Evolutionary conservation across 2,113 vertebrate species (phyloP), one percentile per base, ranked within the genome.

Genomic region (Bucco capensis): DNA sequence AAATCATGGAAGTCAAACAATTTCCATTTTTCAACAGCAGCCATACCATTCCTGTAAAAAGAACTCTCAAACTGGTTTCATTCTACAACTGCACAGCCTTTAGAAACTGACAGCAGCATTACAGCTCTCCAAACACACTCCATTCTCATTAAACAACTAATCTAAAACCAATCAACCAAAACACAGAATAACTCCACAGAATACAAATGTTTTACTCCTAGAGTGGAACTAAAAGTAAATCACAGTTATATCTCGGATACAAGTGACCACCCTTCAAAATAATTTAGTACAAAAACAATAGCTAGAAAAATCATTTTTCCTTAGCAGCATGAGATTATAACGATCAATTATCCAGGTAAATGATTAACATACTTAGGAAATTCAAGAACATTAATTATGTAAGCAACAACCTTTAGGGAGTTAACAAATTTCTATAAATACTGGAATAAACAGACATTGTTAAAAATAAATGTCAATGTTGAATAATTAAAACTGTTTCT

Each of bases 81-180:
- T 94, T 96, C 92, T 92, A 72, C 84, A 85, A 91, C 93, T 95
- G 83, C 87, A 89, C 89, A 94, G 89, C 82, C 92, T 96, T 96
- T 97, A 96, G 93, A 97, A 96, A 97, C 92, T 94, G 96, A 94
- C 95, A 97, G 97, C 83, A 88, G 81, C 85, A 94, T 88, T 87
- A 76, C 66, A 94, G 91, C 92, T 97, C 89, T 97, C 96, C 96
- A 98, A 97, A 97, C 96, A 97, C 94, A 96, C 96, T 98, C 97
- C 89, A 96, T 97, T 98, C 97, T 97, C 97, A 97, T 98, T 98
- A 98, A 97, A 97, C 90, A 93, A 90, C 96, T 98, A 97, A 98
- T 98, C 94, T 94, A 96, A 96, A 97, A 92, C 94, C 91, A 95
- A 92, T 96, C 91, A 97, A 97, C 86, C 91, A 95, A 91, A 96